Evolutionary conservation across 2,797 vertebrate genomes (phyloP), one percentile per base, ranked within the genome.

Genomic region (Epinephelus malabaricus): DNA sequence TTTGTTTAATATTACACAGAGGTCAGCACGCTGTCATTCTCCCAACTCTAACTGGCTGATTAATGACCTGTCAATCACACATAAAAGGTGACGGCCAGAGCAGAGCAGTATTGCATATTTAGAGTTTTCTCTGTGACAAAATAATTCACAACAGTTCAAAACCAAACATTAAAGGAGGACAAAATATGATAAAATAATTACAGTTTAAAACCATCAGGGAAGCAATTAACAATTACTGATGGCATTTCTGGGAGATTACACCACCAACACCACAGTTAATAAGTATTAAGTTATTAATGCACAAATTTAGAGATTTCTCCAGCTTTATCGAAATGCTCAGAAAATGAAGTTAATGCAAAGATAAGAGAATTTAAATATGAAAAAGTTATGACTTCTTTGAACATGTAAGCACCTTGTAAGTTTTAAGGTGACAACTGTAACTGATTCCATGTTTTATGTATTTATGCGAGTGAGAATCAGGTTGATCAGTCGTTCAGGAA

Each of bases 371-470:
- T 69, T 0, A 10, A 23, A 55, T 49, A 25, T 14, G 47, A 56
- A 23, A 38, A 23, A 46, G 18, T 8, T n/a, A 6, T 12, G 47
- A 3, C 6, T 19, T 46, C 13, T 71, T 56, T 74, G 45, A 70
- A 51, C 74, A 56, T 56, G 21, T 12, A 21, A 27, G 3, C 45
- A 0, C 40, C 34, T 34, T 38, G 54, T 10, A 8, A 62, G 9
- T 80, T 75, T 59, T 10, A 59, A 38, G 21, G 46, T 59, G 70
- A 64, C 40, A 51, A 5, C 71, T 74, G 15, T 51, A 76, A 76
- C 71, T 68, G 38, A 75, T 74, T 49, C 53, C 54, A 80, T 90
- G 59, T 84, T 85, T 84, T 84, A 82, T 89, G 83, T 76, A 89
- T 91, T 84, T 77, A 70, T 87, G 86, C 56, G 18, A 6, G 60